These are phyloP conservation scores for Otus sunia DNA, from an alignment of 2,113 vertebrate species.

Conservation along the genomic window DNA sequence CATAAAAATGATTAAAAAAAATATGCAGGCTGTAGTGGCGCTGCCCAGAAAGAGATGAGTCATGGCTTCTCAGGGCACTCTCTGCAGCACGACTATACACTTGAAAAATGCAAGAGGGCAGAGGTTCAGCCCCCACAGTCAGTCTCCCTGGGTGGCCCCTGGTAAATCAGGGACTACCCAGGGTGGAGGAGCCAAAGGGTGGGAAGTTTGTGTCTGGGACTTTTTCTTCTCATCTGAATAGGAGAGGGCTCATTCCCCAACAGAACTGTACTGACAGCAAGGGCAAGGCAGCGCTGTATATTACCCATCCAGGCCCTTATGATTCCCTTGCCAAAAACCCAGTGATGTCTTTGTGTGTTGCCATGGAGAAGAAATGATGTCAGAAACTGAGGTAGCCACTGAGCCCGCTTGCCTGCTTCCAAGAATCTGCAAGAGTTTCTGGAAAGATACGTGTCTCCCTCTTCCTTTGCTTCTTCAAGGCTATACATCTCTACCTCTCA, in stretches of 20 bases:
- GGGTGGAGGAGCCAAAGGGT: not conserved
- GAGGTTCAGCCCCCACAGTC: not conserved
- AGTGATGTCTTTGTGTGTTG: not conserved
- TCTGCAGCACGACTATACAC: not conserved
- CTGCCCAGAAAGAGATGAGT: not conserved
- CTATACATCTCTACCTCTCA: not conserved
- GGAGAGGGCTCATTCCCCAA: not conserved
- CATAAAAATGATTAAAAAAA: not conserved
- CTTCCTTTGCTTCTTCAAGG: not conserved
- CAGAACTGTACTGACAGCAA: not conserved
- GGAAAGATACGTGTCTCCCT: not conserved
- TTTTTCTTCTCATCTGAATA: not conserved
- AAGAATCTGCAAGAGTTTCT: not conserved
- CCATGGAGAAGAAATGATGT: constrained; percentile 15
- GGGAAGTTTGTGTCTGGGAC: not conserved
- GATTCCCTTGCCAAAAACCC: not conserved
- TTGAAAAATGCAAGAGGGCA: not conserved
- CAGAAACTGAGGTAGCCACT: not conserved
- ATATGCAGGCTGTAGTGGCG: not conserved
- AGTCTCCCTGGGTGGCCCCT: not conserved
- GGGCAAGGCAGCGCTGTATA: not conserved
- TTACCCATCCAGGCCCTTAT: not conserved
- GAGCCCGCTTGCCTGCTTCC: not conserved
- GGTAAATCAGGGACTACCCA: not conserved
- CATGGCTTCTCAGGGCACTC: not conserved